A percentile compares a stretch with the other conserved stretches of the same genome.
These are phyloP conservation scores for Embidobia sp. DNA, from an alignment of 2,888 invertebrate genomes.

Conservation along the genomic window DNA sequence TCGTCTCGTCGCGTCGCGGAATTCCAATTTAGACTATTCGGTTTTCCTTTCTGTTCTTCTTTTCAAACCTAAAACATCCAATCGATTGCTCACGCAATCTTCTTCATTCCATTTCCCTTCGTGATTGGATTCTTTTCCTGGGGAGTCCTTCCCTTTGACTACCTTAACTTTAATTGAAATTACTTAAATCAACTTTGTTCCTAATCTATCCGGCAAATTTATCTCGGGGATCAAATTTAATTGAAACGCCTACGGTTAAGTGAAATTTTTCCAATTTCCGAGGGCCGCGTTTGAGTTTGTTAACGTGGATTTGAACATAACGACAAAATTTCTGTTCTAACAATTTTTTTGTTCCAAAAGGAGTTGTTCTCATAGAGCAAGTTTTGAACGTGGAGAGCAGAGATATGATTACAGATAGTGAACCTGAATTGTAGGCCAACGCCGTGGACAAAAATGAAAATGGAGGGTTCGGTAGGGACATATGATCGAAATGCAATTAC, in stretches of 20 bases:
- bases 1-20: constrained; percentile 76
- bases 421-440: not conserved
- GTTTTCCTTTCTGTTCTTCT: constrained; percentile 65
- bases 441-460: constrained; percentile 25
- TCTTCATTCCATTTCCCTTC: constrained; percentile 47
- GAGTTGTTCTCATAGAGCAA: too few species aligned
- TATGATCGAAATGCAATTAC: constrained; percentile 66
- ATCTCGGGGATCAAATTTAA: not conserved
- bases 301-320: too few species aligned
- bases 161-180: constrained; percentile 50
- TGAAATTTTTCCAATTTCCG: too few species aligned
- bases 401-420: too few species aligned
- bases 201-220: constrained; percentile 11
- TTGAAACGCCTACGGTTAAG: not conserved
- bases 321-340: too few species aligned
- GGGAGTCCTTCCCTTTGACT: constrained; percentile 39
- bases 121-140: constrained; percentile 55
- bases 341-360: too few species aligned
- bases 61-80: constrained; percentile 77
- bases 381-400: too few species aligned
- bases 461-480: constrained; percentile 44
- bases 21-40: constrained; percentile 76
- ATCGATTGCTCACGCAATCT: constrained; percentile 73
- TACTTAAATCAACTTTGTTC: constrained; percentile 30
- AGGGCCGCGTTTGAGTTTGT: too few species aligned